Base-by-base conservation (phyloP, 2,888 invertebrate genomes). In the Sinhomidia bicolor region DNA sequence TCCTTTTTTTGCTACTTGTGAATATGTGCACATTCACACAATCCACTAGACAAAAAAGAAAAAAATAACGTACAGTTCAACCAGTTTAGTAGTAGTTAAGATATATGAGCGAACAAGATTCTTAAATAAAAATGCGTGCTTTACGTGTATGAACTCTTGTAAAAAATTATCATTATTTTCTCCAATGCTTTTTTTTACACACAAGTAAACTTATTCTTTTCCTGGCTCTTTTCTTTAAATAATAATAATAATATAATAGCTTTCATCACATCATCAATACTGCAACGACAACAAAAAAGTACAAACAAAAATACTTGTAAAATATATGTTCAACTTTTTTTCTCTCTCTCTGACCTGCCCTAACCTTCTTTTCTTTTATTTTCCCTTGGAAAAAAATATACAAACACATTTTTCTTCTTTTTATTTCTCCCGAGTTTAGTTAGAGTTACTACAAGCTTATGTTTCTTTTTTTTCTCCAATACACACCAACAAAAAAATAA, bases 321-420 rank as follows among this genome's bases (percentile, higher is more conserved):
- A 17, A 41, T 17, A 47, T 83, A 36, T 80, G 60, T 80, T 71
- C 68, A 80, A 57, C 65, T 71, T 76, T 81, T 80, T 82, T 81
- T 65, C 29, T 29, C 5, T 47, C 47, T 14, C 10, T 26, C 57
- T 29, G 88, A 88, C 88, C 88, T 88, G 88, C 83, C 88, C 83
- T 78, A 88, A 88, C 83, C 88, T 81, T 74, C 41, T 80, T 71
- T 76, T 41, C n/a, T n/a, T 83, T 57, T 23, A 9, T 20, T 78
- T 36, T n/a, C 4, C 47, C 20, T n/a, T n/a, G n/a, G n/a, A 36
- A 26, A 85, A 12, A 65, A 29, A 44, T 51, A 74, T 51, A 74
- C 60, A 74, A 32, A 44, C 44, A 26, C 60, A 83, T 36, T 32
- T 65, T 29, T 65, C 47, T 62, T 54, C n/a, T 41, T n/a, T n/a